Evolutionary conservation across 2,113 vertebrate genomes (phyloP).

Genomic region (Picathartes gymnocephalus): DNA sequence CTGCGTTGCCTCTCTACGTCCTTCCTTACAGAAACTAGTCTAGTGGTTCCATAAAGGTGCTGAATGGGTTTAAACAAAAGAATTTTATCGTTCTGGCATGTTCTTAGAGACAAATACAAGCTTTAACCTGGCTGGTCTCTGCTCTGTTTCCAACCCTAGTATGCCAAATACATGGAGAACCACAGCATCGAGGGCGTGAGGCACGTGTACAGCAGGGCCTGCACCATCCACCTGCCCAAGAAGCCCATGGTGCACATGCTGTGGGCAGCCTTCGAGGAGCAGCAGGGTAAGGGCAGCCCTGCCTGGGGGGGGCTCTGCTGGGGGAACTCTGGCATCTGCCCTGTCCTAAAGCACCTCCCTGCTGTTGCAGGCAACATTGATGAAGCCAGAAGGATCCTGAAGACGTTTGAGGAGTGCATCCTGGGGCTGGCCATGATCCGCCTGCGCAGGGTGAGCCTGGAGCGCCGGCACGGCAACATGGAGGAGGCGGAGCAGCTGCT

Average conservation of each 20-base stretch:
- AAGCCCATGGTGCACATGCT: conserved; percentile 93
- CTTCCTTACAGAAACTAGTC: conserved; percentile 99
- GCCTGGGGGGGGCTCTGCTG: background rate
- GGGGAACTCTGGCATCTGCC: background rate
- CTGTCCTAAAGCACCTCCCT: background rate
- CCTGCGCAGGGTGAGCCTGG: conserved; percentile 91
- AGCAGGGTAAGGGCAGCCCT: conserved; percentile 83
- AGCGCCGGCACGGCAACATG: conserved; percentile 92
- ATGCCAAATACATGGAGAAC: conserved; percentile 98
- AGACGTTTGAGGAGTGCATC: conserved; percentile 82
- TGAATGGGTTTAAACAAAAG: conserved; percentile 99
- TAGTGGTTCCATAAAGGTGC: conserved; percentile 99
- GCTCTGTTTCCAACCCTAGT: conserved; percentile 86
- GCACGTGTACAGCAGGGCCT: conserved; percentile 96
- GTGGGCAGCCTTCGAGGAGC: conserved; percentile 98
- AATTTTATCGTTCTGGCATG: conserved; percentile 99
- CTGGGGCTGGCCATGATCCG: conserved; percentile 92
- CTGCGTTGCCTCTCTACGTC: conserved; percentile 99
- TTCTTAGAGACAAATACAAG: conserved; percentile 77
- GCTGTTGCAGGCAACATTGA: conserved; percentile 84
- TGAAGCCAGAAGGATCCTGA: conserved; percentile 90
- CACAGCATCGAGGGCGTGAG: conserved; percentile 93
- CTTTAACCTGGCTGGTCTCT: conserved; percentile 71
- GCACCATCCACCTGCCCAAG: conserved; percentile 91
- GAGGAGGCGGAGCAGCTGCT: conserved; percentile 88